Evolutionary conservation across 2,888 invertebrate genomes (phyloP).

Genomic region (Paralinhomoeus sp.): DNA sequence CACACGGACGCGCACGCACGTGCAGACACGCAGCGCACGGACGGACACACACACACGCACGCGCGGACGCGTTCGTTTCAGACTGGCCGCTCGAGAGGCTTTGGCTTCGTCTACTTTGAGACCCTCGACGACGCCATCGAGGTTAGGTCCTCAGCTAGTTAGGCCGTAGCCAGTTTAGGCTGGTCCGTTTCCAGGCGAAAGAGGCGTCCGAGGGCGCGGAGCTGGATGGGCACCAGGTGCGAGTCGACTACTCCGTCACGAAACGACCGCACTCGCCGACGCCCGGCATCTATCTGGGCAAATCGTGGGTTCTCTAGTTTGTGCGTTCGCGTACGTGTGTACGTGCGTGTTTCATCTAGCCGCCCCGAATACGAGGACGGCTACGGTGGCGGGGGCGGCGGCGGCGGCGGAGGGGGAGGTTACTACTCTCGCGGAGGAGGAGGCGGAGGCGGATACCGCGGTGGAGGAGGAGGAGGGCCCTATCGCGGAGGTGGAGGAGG

Average conservation of each 20-base stretch:
- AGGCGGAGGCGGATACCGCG: too few species aligned
- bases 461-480: too few species aligned
- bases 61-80: conserved; percentile 5
- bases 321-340: too few species aligned
- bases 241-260: conserved; percentile 19
- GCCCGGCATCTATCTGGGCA: conserved; percentile 20
- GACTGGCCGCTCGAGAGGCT: conserved; percentile 19
- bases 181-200: conserved; percentile 4
- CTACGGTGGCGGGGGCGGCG: conserved; percentile 1
- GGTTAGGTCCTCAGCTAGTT: conserved; percentile 4
- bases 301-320: too few species aligned
- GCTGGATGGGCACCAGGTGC: conserved; percentile 14
- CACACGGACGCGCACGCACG: too few species aligned
- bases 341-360: too few species aligned
- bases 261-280: conserved; percentile 19
- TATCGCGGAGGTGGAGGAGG: too few species aligned
- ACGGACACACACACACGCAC: too few species aligned
- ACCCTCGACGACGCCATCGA: conserved; percentile 13
- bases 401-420: conserved; percentile 3
- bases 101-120: conserved; percentile 19
- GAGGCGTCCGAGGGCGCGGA: conserved; percentile 6
- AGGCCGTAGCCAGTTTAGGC: background rate
- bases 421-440: background rate
- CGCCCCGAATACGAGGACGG: conserved; percentile 3
- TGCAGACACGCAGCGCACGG: too few species aligned